phyloP scores from a whole-genome alignment of 1,140 invertebrate species.

The Ctenoplectra terminalis region DNA sequence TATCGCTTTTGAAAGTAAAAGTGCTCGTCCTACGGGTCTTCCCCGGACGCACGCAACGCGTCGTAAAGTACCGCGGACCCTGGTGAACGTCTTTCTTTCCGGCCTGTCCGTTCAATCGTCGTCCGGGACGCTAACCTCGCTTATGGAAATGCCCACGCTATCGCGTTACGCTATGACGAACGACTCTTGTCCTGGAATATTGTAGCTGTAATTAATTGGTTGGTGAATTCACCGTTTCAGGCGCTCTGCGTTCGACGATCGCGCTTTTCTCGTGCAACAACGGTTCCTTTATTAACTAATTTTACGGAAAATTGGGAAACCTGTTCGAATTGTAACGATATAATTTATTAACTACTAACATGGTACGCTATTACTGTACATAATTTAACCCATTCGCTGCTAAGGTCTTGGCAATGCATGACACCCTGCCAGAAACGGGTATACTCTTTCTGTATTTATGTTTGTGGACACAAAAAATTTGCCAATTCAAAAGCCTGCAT shows the following conservation, averaged over 20 bases:
- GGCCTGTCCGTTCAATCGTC: not conserved
- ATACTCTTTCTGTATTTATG: too few species aligned
- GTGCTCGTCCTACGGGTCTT: constrained; percentile 58
- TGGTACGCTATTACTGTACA: too few species aligned
- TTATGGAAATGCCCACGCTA: constrained; percentile 17
- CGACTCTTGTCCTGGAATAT: not conserved
- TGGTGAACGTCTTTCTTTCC: not conserved
- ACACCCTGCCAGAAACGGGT: too few species aligned
- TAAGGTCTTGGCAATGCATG: too few species aligned
- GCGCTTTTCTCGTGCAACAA: too few species aligned
- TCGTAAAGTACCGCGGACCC: not conserved
- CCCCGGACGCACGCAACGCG: constrained; percentile 21
- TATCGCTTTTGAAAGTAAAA: constrained; percentile 75
- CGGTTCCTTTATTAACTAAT: too few species aligned
- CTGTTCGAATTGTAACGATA: too few species aligned
- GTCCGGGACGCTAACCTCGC: not conserved
- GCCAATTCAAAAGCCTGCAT: too few species aligned
- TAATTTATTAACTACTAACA: too few species aligned
- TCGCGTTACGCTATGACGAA: not conserved
- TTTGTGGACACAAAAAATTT: too few species aligned
- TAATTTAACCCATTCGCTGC: too few species aligned
- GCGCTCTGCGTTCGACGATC: constrained; percentile 3
- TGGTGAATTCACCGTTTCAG: not conserved
- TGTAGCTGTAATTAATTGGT: constrained; percentile 15
- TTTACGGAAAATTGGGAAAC: too few species aligned